phyloP scores from a whole-genome alignment of 1,140 invertebrate genomes.

The Cydia strobilella region DNA sequence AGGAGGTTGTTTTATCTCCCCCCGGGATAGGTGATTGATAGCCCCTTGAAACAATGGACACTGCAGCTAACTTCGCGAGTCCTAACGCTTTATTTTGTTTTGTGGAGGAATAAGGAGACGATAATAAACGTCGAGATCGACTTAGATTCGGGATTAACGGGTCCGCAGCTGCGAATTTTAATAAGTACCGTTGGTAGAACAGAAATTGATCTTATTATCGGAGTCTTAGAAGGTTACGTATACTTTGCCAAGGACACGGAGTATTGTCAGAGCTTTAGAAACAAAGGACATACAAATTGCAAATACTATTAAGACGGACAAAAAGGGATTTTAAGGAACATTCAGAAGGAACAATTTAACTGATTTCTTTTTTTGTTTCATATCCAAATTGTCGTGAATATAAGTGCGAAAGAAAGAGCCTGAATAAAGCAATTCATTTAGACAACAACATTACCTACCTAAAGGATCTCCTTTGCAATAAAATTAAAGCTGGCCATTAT shows the following conservation, averaged over 20 bases:
- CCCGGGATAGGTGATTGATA: conserved; percentile 71
- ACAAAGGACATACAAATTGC: background rate
- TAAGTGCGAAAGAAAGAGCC: too few species aligned
- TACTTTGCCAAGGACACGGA: background rate
- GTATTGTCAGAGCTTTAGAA: background rate
- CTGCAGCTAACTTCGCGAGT: conserved; percentile 69
- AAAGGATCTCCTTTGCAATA: too few species aligned
- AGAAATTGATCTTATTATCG: background rate
- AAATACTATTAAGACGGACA: background rate
- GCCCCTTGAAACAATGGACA: conserved; percentile 74
- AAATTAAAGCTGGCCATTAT: too few species aligned
- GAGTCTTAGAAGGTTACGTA: background rate
- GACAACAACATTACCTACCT: too few species aligned
- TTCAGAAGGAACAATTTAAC: too few species aligned
- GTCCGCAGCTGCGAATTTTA: conserved; percentile 57
- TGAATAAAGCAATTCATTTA: too few species aligned
- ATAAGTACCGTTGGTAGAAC: conserved; percentile 36
- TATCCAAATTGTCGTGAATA: too few species aligned
- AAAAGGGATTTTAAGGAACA: too few species aligned
- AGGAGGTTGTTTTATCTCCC: conserved; percentile 13
- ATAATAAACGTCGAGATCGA: conserved; percentile 74
- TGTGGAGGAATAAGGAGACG: conserved; percentile 68
- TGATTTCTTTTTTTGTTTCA: too few species aligned
- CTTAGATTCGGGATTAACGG: conserved; percentile 64
- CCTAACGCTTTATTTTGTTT: conserved; percentile 79